Base-by-base conservation (phyloP, 2,888 invertebrate species). In the Lucinisca nassula region DNA sequence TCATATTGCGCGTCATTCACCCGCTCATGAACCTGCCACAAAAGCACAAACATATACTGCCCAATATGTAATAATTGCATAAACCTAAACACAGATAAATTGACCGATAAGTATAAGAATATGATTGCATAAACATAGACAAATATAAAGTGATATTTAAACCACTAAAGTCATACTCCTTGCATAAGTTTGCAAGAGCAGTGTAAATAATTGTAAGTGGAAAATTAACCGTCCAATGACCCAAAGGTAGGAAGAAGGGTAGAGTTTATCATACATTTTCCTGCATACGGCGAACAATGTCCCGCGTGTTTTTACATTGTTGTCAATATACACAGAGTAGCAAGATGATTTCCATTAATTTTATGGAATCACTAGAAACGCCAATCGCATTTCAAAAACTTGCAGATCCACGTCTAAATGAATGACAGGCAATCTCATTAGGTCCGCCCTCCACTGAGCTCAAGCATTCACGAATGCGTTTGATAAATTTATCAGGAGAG, bases 301-400 rank as follows among this genome's bases (percentile, higher is more conserved):
- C 12, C n/a, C 27, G 14, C 70, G 27, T 8, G 79, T 49, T 21
- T n/a, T 27, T 6, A 38, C 32, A 37, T 51, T 35, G 38, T 79
- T 79, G 21, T 67, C 67, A n/a, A 79, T 45, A 32, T 79, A 79
- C 14, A 24, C 35, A 32, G 40, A 49, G 38, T 51, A 79, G 51
- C 79, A 79, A 17, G 38, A n/a, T 6, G 79, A 79, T 6, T 70
- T 30, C 79, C 27, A 78, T 27, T 24, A 78, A 38, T 38, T 78
- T 78, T 27, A 79, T 70, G 0, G 67, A 35, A 14, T 67, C 70
- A 10, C 58, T 24, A 67, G 79, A 24, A 24, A 79, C 35, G 10
- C 79, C 79, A n/a, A 51, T 37, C 4, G 49, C n/a, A 24, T 51
- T 30, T n/a, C 72, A 79, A 35, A 79, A 79, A 32, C 1, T 70